Evolutionary conservation across 92 coral and sea anemone species (phyloP), one percentile per base, ranked within the genome.

Genomic region (Umimayanthus chanpuru): DNA sequence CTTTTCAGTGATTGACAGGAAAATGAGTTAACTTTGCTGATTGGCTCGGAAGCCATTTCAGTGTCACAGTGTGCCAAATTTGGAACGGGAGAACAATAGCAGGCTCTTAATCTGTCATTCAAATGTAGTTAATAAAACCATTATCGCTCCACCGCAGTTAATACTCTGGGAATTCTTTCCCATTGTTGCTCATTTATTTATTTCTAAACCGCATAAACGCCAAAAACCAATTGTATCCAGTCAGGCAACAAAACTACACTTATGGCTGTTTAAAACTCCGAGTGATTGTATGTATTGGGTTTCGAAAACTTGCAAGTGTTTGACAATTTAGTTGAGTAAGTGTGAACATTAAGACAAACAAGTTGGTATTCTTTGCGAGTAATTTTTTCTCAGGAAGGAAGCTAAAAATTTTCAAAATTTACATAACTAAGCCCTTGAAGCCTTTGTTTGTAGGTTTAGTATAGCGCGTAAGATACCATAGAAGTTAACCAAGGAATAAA

Each of bases 101-200:
- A 3, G 77, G 30, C 77, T 18, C 87, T 83, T 83, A 83, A 83
- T 70, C 76, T 83, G 89, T 79, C 93, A 85, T 85, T 91, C 94
- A 91, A 91, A 84, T 67, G 66, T 68, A 88, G 90, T 81, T 91
- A 91, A 91, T 89, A 88, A 88, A 91, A 87, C 88, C 83, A 85
- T 88, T 89, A 88, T 88, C 93, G 66, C 93, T 76, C 76, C 85
- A 74, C 66, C 78, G 73, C 53, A 21, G 78, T 70, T 67, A 70
- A 83, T 83, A 83, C 73, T 67, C 29, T 67, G 87, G 56, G 55
- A 83, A 83, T 83, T 83, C 87, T 44, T 83, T 74, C 70, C 41
- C 78, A 83, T 83, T 83, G 87, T 83, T 82, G 77, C 25, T 83
- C 87, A 72, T 67, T 83, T 47, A 73, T 70, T 26, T 68, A 67